These are phyloP conservation scores for Pogoniulus pusillus DNA, from an alignment of 2,797 vertebrate genomes.

Conservation along the genomic window DNA sequence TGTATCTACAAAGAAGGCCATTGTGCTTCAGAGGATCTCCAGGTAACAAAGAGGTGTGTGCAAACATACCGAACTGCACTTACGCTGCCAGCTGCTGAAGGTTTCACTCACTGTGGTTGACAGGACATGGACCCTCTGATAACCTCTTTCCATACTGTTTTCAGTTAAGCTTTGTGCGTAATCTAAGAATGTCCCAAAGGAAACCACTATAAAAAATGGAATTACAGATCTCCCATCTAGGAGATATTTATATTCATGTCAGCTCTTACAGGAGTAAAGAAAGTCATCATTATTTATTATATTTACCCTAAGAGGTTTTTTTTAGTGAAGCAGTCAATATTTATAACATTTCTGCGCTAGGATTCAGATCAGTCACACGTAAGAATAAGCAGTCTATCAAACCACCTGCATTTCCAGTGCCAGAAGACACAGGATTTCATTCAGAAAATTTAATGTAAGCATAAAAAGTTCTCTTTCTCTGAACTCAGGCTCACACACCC, in stretches of 20 bases:
- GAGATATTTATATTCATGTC: neutral
- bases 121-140: neutral
- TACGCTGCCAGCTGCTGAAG: neutral
- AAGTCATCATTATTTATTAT: neutral
- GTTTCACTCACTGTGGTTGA: neutral
- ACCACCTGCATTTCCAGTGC: neutral
- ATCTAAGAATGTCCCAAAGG: neutral
- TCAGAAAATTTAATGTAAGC: neutral
- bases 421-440: neutral
- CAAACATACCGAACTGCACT: neutral
- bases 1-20: neutral
- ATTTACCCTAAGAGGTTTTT: neutral
- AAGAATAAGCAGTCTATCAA: neutral
- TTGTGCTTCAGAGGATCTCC: neutral
- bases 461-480: neutral
- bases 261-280: neutral
- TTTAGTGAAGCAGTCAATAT: neutral
- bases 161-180: neutral
- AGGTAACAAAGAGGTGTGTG: neutral
- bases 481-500: neutral
- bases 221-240: neutral
- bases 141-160: neutral
- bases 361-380: neutral
- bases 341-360: neutral
- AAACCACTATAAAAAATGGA: neutral